Evolutionary conservation across 1,140 invertebrate genomes (phyloP).

Genomic region (Capitella teleta): DNA sequence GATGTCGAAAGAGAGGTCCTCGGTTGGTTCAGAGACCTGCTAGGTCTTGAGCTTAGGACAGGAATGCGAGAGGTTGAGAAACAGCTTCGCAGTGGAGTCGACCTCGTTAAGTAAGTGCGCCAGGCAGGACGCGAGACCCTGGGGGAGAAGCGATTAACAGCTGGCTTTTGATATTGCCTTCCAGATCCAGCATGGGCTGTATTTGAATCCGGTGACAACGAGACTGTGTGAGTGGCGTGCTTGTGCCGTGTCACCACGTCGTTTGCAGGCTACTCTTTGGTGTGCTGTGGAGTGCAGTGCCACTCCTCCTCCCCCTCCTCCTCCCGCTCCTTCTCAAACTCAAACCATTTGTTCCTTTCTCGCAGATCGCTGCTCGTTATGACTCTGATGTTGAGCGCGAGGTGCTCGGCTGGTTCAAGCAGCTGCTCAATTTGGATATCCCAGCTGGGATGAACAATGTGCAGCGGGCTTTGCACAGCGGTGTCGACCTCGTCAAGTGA

Average conservation of each 20-base stretch:
- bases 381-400: slow-evolving; percentile 11
- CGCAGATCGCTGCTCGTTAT: slow-evolving; percentile 11
- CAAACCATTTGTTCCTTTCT: no score
- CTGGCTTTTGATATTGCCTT: background rate
- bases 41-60: slow-evolving; percentile 5
- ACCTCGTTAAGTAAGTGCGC: slow-evolving; percentile 8
- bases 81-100: slow-evolving; percentile 7
- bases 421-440: slow-evolving; percentile 4
- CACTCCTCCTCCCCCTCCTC: no score
- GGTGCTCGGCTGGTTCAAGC: slow-evolving; percentile 13
- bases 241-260: background rate
- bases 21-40: slow-evolving; percentile 10
- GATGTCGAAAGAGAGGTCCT: slow-evolving; percentile 12
- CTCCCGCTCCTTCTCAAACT: no score
- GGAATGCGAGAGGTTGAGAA: slow-evolving; percentile 14
- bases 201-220: background rate
- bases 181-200: background rate
- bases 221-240: background rate
- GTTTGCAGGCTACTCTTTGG: background rate
- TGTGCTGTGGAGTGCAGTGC: background rate
- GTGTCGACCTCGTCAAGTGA: slow-evolving; percentile 8
- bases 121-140: background rate
- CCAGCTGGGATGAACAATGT: slow-evolving; percentile 12
- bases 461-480: slow-evolving; percentile 8
- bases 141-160: background rate